Conservation (phyloP, 2,888 invertebrate genomes). For the Aleiodes alternator region DNA sequence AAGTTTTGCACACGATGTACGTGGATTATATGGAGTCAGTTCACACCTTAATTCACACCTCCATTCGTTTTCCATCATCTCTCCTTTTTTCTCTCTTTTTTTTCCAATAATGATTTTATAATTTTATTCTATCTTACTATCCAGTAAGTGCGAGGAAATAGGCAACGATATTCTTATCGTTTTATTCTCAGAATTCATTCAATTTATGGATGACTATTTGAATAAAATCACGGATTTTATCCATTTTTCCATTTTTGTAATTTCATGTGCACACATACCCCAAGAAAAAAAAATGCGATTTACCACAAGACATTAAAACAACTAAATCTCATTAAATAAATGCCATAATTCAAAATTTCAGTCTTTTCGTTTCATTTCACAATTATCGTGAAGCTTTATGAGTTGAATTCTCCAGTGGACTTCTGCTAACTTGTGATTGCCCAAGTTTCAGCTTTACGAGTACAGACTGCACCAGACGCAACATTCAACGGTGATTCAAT, state of each 20-base stretch:
- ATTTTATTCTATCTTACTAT: too few species aligned
- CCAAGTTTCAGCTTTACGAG: slow-evolving; percentile 72
- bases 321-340: not conserved
- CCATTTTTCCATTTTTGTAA: too few species aligned
- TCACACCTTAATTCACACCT: slow-evolving; percentile 36
- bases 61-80: slow-evolving; percentile 43
- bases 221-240: too few species aligned
- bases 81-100: slow-evolving; percentile 18
- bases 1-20: slow-evolving; percentile 51
- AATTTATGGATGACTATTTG: too few species aligned
- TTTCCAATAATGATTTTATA: too few species aligned
- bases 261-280: too few species aligned
- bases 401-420: slow-evolving; percentile 67
- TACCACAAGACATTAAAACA: not conserved
- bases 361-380: slow-evolving; percentile 66
- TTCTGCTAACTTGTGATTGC: slow-evolving; percentile 72
- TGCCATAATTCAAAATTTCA: not conserved
- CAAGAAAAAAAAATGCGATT: not conserved
- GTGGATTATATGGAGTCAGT: slow-evolving; percentile 55
- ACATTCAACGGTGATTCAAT: slow-evolving; percentile 62
- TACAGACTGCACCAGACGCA: slow-evolving; percentile 58
- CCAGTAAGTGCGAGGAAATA: too few species aligned
- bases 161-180: not conserved
- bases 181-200: not conserved
- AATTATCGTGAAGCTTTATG: slow-evolving; percentile 71